Conservation (phyloP, 2,888 invertebrate genomes). For the Drosophila dives region DNA sequence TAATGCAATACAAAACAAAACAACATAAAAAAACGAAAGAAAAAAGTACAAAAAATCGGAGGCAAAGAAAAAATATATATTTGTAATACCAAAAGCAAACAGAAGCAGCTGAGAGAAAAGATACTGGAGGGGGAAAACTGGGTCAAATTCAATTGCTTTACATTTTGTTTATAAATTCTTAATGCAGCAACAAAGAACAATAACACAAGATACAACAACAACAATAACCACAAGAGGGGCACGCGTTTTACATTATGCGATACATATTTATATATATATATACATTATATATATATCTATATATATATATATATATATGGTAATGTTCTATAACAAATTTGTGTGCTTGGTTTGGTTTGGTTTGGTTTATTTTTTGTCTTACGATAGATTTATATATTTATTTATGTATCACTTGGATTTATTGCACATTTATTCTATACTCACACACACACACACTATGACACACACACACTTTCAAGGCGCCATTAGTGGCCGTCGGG, state of each 20-base stretch:
- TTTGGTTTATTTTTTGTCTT: slow-evolving; percentile 22
- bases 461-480: slow-evolving; percentile 43
- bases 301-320: slow-evolving; percentile 13
- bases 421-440: slow-evolving; percentile 74
- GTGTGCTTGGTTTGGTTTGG: slow-evolving; percentile 19
- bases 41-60: slow-evolving; percentile 1
- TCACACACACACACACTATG: slow-evolving; percentile 22
- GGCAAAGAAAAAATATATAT: not conserved
- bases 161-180: slow-evolving; percentile 61
- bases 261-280: not conserved
- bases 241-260: slow-evolving; percentile 40
- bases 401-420: slow-evolving; percentile 69
- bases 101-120: slow-evolving; percentile 32
- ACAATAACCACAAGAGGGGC: slow-evolving; percentile 26
- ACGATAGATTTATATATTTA: slow-evolving; percentile 47
- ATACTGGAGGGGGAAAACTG: slow-evolving; percentile 43
- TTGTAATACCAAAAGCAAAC: slow-evolving; percentile 25
- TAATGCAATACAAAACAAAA: slow-evolving; percentile 55
- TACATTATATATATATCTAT: not conserved
- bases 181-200: slow-evolving; percentile 37
- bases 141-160: slow-evolving; percentile 74
- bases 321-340: slow-evolving; percentile 55
- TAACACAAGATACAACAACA: slow-evolving; percentile 24
- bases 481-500: not conserved
- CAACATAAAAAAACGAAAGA: slow-evolving; percentile 14